Evolutionary conservation across 1,140 invertebrate genomes (phyloP), one percentile per base, ranked within the genome.

Genomic region (Drosophila ambigua): DNA sequence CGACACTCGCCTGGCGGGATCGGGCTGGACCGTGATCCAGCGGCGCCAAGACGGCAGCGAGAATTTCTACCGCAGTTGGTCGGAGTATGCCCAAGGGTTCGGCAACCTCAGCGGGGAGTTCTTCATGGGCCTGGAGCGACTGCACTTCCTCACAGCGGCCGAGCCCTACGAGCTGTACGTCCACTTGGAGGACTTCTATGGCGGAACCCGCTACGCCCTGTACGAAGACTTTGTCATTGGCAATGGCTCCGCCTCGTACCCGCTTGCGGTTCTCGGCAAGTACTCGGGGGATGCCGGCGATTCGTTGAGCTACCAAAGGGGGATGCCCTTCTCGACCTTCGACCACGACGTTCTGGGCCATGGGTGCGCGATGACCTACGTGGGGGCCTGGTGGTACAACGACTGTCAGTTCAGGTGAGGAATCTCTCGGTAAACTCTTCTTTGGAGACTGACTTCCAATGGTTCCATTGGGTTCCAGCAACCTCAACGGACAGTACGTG

Each of bases 371-470:
- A 77, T 93, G 20, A 92, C 93, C 24, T 94, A 95, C 62, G 92
- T 92, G 41, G 94, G 94, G 3, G 95, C 94, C 5, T 95, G 94
- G 93, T 95, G 95, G 95, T 95, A 95, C 71, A 93, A 93, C 63
- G 55, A 72, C 9, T 92, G 91, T 16, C 68, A 90, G 16, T 71
- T 78, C 2, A 90, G 83, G 87, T 91, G 55, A 57, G 45, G 13
- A 11, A n/a, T 6, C 50, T 3, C 28, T 39, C 9, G 13, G 2
- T 20, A 15, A 15, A 11, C 4, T 23, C 41, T 61, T 41, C 8
- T 26, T 6, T 8, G 15, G 4, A 16, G 7, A 4, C 48, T 57
- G 6, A 6, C 11, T 31, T 11, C 5, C 15, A n/a, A 58, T 31
- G 13, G 7, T 39, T 63, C 24, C 9, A 16, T 26, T 44, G 7